phyloP scores from a whole-genome alignment of 2,797 vertebrate genomes.

The Alosa sapidissima region DNA sequence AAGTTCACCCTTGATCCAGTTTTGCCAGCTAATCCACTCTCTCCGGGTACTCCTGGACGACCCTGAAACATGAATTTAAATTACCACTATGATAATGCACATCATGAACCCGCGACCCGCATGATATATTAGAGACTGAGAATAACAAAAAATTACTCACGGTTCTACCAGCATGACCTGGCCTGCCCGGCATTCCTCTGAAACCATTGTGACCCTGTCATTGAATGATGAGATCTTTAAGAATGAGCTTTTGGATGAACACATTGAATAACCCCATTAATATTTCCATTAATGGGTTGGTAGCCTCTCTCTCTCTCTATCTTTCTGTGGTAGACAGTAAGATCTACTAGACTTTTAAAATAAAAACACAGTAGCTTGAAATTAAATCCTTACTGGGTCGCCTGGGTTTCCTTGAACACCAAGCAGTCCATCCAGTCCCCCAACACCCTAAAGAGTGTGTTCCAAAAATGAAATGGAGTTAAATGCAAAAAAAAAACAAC shows the following conservation, averaged over 20 bases:
- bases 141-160: constrained; percentile 52
- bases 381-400: constrained; percentile 65
- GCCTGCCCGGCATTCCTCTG: constrained; percentile 61
- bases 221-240: neutral
- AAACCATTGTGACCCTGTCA: constrained; percentile 67
- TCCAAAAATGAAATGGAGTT: constrained; percentile 29
- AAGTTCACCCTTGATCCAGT: constrained; percentile 65
- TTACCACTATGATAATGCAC: neutral
- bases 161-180: constrained; percentile 62
- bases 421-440: constrained; percentile 73
- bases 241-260: no score
- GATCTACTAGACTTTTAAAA: neutral
- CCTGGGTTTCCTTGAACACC: constrained; percentile 78
- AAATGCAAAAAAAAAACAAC: neutral
- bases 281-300: neutral
- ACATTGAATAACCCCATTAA: neutral
- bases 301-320: neutral
- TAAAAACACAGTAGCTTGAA: neutral
- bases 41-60: constrained; percentile 62
- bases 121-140: neutral
- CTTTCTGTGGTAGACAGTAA: neutral
- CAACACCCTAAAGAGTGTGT: constrained; percentile 61
- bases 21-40: constrained; percentile 61
- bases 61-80: constrained; percentile 59
- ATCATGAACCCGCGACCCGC: neutral